Evolutionary conservation across 2,888 invertebrate genomes (phyloP), one percentile per base, ranked within the genome.

Genomic region (Notodonta ziczac): DNA sequence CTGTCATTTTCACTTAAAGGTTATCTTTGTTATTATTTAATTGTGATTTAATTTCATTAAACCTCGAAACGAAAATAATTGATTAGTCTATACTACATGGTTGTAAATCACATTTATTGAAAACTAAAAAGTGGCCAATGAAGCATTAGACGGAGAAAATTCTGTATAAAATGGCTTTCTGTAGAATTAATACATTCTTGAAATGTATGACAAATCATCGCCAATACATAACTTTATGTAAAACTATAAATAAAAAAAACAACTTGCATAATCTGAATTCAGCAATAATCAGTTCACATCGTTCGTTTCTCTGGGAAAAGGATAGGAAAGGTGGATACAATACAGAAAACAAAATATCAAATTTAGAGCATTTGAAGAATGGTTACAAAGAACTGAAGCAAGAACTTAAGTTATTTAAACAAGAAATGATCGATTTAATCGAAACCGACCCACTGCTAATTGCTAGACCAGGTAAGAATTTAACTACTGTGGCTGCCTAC

Each of bases 391-490:
- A 96, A 74, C 79, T 98, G 0, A 96, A 95, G 78, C 66, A 90
- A 6, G 97, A 98, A 90, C 89, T 96, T 0, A 88, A 91, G 53
- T 73, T 97, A 44, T 96, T 96, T 90, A 90, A 90, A 46, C 82
- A 96, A 68, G 98, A 98, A 94, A 80, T 95, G 1, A 95, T 94
- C 72, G 96, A 97, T 62, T 89, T 93, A 60, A 82, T 96, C 12
- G 92, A 94, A 74, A 90, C 91, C 52, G 97, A 97, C 88, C 96
- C 96, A 0, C 77, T 95, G 12, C 66, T 96, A 88, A 73, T 92
- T 68, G 85, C 92, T 40, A 83, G 93, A 75, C 93, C 95, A 76
- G 95, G 95, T 91, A 82, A 79, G 77, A 63, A 44, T 4, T 42
- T 48, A 13, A 24, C 24, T 24, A 24, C 24, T 24, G 24, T 24